phyloP scores from a whole-genome alignment of 2,113 vertebrate species.

The Epinephelus moara region DNA sequence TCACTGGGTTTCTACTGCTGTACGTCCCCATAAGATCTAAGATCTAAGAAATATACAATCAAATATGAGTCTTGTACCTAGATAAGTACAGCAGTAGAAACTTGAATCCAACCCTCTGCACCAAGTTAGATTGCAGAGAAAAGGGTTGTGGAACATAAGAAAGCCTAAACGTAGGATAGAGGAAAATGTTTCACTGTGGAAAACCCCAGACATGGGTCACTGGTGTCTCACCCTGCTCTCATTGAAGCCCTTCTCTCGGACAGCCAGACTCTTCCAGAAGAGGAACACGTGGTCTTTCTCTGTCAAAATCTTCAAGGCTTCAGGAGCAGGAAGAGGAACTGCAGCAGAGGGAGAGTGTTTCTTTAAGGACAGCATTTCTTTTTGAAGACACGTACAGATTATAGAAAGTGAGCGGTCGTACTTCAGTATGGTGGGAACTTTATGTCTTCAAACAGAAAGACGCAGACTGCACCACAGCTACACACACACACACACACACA shows the following conservation, averaged over 20 bases:
- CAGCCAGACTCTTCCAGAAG: slow-evolving; percentile 95
- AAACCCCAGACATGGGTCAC: background rate
- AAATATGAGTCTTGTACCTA: background rate
- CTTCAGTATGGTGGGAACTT: background rate
- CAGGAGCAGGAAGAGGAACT: slow-evolving; percentile 92
- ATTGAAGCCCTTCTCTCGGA: slow-evolving; percentile 93
- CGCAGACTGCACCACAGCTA: background rate
- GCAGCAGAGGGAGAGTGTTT: background rate
- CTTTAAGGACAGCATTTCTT: background rate
- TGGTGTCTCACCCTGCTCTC: slow-evolving; percentile 91
- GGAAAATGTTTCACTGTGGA: background rate
- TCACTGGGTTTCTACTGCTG: background rate
- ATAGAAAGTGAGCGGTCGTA: background rate
- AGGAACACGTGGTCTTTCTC: slow-evolving; percentile 94
- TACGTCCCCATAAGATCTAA: too few species aligned
- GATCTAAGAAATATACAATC: background rate
- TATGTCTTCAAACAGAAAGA: background rate
- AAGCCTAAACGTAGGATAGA: background rate
- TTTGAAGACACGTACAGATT: background rate
- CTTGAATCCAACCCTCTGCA: background rate
- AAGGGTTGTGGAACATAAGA: background rate
- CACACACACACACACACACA: background rate
- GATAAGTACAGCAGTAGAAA: background rate
- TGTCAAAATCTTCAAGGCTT: slow-evolving; percentile 94
- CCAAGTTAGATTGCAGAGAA: background rate